These are phyloP conservation scores for Phalangium opilio DNA, from an alignment of 2,888 invertebrate genomes.

Conservation along the genomic window DNA sequence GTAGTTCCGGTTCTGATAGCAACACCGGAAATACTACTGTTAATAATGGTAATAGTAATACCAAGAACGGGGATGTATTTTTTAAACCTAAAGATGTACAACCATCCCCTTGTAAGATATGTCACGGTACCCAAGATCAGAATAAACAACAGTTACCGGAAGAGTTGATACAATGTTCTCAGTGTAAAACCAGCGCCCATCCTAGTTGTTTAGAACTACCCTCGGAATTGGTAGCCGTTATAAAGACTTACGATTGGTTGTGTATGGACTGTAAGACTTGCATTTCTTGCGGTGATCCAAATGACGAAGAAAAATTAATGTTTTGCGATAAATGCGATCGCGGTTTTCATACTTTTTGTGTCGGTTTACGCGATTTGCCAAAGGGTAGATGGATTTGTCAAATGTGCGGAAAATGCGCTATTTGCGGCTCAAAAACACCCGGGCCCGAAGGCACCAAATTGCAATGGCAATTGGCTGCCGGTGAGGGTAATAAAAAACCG, in stretches of 20 bases:
- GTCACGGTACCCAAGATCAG: conserved; percentile 16
- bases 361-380: conserved; percentile 61
- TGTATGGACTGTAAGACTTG: conserved; percentile 88
- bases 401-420: conserved; percentile 51
- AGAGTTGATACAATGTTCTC: conserved; percentile 43
- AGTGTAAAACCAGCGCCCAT: conserved; percentile 50
- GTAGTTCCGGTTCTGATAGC: conserved; percentile 11
- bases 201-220: conserved; percentile 73
- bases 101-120: conserved; percentile 19
- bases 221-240: conserved; percentile 62
- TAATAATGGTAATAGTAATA: conserved; percentile 7
- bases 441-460: conserved; percentile 15
- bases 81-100: conserved; percentile 12
- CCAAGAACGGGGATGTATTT: conserved; percentile 10
- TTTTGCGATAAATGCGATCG: conserved; percentile 89
- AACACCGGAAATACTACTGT: conserved; percentile 1
- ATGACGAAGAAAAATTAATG: conserved; percentile 78
- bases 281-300: conserved; percentile 60
- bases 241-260: conserved; percentile 77
- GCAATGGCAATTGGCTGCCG: conserved; percentile 8
- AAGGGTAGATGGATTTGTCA: conserved; percentile 80
- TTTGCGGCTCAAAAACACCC: conserved; percentile 38
- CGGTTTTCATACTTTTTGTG: conserved; percentile 84
- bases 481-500: conserved; percentile 5
- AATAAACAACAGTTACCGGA: conserved; percentile 38